Conservation (phyloP, 2,888 invertebrate species). For the Drosophila testacea region DNA sequence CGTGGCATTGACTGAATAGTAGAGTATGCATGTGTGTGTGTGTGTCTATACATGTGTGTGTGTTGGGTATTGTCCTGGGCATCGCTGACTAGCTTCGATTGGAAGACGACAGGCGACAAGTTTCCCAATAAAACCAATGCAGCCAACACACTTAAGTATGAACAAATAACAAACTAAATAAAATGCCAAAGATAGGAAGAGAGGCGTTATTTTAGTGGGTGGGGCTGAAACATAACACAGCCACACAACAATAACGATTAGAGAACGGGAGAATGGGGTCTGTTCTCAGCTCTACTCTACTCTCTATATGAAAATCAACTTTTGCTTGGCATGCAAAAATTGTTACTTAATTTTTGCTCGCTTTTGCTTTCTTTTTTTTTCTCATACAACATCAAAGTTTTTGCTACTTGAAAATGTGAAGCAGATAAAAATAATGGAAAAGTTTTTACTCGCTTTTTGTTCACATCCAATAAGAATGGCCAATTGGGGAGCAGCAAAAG, state of each 20-base stretch:
- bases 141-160: slow-evolving; percentile 79
- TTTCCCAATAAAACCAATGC: slow-evolving; percentile 80
- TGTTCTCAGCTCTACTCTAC: slow-evolving; percentile 4
- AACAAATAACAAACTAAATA: slow-evolving; percentile 82
- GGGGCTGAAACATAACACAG: slow-evolving; percentile 21
- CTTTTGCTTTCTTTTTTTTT: slow-evolving; percentile 56
- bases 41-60: slow-evolving; percentile 29
- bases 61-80: slow-evolving; percentile 74
- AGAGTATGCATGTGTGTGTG: slow-evolving; percentile 21
- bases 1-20: slow-evolving; percentile 17
- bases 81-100: slow-evolving; percentile 74
- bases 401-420: slow-evolving; percentile 77
- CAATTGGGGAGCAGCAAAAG: slow-evolving; percentile 7
- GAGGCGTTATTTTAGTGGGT: slow-evolving; percentile 35
- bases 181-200: slow-evolving; percentile 64
- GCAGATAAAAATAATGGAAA: slow-evolving; percentile 81
- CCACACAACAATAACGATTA: slow-evolving; percentile 65
- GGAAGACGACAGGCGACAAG: slow-evolving; percentile 81
- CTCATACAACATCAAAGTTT: slow-evolving; percentile 76
- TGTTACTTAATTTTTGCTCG: slow-evolving; percentile 77
- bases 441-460: slow-evolving; percentile 65
- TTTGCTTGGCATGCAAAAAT: slow-evolving; percentile 76
- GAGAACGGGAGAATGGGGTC: slow-evolving; percentile 14
- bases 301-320: slow-evolving; percentile 75
- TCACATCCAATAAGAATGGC: slow-evolving; percentile 34